Conservation (phyloP, 1,140 invertebrate genomes). For the Ips nitidus region DNA sequence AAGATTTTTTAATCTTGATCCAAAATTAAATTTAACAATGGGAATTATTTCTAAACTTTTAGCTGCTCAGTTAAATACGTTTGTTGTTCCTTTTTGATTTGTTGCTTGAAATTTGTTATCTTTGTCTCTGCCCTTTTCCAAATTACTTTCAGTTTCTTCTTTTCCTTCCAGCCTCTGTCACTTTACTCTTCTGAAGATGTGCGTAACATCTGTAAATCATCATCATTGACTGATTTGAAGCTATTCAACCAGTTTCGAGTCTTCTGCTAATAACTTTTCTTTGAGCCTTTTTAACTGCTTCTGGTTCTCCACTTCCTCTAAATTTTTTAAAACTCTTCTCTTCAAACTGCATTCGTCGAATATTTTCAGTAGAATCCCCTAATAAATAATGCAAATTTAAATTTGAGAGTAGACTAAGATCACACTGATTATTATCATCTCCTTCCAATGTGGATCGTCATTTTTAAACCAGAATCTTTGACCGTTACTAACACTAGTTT, state of each 20-base stretch:
- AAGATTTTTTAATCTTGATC: background rate
- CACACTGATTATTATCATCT: background rate
- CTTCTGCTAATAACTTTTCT: no score
- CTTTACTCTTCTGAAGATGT: background rate
- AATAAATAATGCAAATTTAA: slow-evolving; percentile 2
- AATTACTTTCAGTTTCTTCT: background rate
- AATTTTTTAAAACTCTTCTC: slow-evolving; percentile 12
- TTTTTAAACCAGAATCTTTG: background rate
- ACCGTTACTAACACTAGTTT: background rate
- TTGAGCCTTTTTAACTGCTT: no score
- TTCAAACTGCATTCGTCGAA: slow-evolving; percentile 20
- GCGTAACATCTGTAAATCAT: background rate
- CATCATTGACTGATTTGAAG: background rate
- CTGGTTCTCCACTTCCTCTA: background rate
- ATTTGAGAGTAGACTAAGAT: background rate
- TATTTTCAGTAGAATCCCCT: slow-evolving; percentile 19
- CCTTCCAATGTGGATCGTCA: background rate
- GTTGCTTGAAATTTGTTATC: background rate
- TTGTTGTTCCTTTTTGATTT: slow-evolving; percentile 7
- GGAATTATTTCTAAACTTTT: slow-evolving; percentile 7
- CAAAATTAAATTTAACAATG: background rate
- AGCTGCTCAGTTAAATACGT: slow-evolving; percentile 9
- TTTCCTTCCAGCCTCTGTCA: background rate
- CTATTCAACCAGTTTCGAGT: no score
- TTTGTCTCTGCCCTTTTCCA: no score